Evolutionary conservation across 2,797 vertebrate species (phyloP).

Genomic region (Falco naumanni): DNA sequence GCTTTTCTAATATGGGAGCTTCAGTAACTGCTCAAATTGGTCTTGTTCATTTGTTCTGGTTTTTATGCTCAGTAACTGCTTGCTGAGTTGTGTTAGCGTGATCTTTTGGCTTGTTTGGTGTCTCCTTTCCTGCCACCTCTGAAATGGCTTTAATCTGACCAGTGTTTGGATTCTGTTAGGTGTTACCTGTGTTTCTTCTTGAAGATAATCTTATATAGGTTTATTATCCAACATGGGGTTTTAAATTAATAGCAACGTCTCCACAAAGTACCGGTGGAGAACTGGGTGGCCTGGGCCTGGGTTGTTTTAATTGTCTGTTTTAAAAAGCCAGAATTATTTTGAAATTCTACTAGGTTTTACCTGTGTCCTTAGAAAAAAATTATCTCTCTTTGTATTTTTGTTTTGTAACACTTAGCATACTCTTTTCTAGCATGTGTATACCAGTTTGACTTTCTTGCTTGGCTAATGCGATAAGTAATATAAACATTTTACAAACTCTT

Average conservation of each 20-base stretch:
- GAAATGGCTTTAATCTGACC: neutral
- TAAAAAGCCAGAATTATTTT: neutral
- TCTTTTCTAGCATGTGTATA: neutral
- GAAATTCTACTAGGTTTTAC: neutral
- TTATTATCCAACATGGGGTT: rapidly evolving
- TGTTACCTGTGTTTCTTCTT: neutral
- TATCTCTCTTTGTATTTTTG: neutral
- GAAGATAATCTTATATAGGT: neutral
- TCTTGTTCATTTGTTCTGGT: neutral
- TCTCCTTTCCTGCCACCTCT: neutral
- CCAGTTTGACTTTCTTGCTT: neutral
- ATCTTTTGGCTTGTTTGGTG: neutral
- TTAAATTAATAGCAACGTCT: neutral
- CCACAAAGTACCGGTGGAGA: neutral
- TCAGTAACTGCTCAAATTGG: neutral
- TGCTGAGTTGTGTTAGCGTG: neutral
- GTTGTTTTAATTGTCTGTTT: neutral
- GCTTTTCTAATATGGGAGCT: neutral
- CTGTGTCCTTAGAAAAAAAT: neutral
- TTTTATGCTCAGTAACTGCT: neutral
- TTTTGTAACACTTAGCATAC: neutral
- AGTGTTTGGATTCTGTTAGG: neutral
- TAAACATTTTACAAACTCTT: neutral
- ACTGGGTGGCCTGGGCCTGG: neutral
- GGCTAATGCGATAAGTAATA: neutral